Evolutionary conservation across 2,113 vertebrate genomes (phyloP), one percentile per base, ranked within the genome.

Genomic region (Pyrgilauda ruficollis): DNA sequence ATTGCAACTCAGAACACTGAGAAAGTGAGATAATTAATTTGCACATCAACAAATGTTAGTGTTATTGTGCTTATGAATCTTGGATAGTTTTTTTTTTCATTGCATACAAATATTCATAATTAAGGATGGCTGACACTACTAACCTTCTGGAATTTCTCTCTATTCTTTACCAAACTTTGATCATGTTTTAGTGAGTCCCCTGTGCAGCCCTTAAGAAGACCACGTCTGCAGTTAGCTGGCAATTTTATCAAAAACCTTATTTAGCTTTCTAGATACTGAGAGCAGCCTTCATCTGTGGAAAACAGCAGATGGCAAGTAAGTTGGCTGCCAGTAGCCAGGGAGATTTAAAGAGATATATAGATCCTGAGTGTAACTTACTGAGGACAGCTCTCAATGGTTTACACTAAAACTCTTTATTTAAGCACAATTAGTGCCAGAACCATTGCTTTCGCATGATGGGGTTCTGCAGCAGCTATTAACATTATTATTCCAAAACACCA

Each of bases 361-460:
- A 49, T 79, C 78, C 50, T 73, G 66, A 84, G 81, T 73, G 31
- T 35, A 92, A 85, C 89, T 94, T 95, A 75, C 74, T 87, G 41
- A 91, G 68, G 64, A 89, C 26, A 87, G 15, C 15, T 94, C 58
- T 92, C 74, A 62, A 5, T 26, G 81, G 49, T 87, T 91, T 89
- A 75, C 69, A 61, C 76, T 91, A 68, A 94, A 95, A 91, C 82
- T 87, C 80, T 92, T 93, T 94, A 66, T 94, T 97, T 92, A 89
- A 92, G 64, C 37, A 73, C 90, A 95, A 73, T 87, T 92, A 93
- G 61, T 91, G 89, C 78, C 87, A 68, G 96, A 91, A 89, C 58
- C 73, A 89, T 49, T 82, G 58, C 49, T 89, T 95, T 91, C 52
- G 68, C 30, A 23, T 75, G 37, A 37, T 52, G 89, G 22, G 22